A percentile compares a stretch with the other conserved stretches of the same genome.
These are phyloP conservation scores for Lutjanus argentimaculatus DNA, from an alignment of 2,797 vertebrate genomes.

Conservation along the genomic window DNA sequence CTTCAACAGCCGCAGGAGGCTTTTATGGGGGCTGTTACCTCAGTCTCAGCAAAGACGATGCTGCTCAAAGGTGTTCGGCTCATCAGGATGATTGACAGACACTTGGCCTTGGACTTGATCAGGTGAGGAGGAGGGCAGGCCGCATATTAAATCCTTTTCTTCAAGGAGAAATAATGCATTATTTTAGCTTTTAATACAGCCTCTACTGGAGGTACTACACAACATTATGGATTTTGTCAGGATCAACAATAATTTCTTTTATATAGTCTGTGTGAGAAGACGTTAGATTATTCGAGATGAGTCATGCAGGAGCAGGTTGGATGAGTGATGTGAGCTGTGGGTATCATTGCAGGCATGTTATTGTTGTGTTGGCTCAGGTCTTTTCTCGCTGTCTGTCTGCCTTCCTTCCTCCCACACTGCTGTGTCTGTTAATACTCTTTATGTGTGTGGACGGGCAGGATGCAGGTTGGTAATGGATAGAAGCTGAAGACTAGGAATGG, in stretches of 20 bases:
- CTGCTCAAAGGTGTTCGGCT: conserved; percentile 1
- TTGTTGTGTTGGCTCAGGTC: conserved; percentile 20
- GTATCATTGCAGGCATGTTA: conserved; percentile 18
- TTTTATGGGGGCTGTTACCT: conserved; percentile 10
- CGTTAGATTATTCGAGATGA: conserved; percentile 34
- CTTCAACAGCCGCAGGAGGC: conserved; percentile 9
- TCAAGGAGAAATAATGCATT: background rate
- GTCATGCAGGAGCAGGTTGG: conserved; percentile 22
- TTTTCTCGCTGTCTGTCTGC: conserved; percentile 31
- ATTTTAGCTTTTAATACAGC: conserved; percentile 16
- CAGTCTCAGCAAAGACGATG: background rate
- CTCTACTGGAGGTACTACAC: background rate
- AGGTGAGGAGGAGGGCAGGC: conserved; percentile 10
- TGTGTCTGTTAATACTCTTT: conserved; percentile 4
- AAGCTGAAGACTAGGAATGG: conserved; percentile 12
- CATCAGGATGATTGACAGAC: conserved; percentile 42
- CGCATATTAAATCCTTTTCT: background rate
- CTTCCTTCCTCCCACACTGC: conserved; percentile 33
- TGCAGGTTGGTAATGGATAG: conserved; percentile 25
- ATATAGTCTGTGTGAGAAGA: conserved; percentile 11
- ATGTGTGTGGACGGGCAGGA: conserved; percentile 10
- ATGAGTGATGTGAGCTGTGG: conserved; percentile 31
- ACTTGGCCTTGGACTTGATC: conserved; percentile 14
- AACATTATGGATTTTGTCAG: conserved; percentile 26
- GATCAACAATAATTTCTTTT: conserved; percentile 18